Base-by-base conservation (phyloP, 1,140 invertebrate genomes). In the Eubasilissa regina region DNA sequence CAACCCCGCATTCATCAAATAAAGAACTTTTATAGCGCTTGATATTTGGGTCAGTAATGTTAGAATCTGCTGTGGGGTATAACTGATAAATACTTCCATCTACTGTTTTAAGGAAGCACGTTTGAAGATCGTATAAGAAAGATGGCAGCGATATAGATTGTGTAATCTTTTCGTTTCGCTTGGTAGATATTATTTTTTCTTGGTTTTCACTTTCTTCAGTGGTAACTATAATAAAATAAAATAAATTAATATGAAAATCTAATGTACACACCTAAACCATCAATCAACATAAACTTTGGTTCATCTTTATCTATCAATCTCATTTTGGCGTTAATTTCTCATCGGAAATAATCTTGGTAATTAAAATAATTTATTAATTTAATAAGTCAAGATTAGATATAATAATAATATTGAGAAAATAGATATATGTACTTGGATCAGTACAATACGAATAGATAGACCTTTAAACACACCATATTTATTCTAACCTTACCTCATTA, bases 31-130 rank as follows among this genome's bases (percentile, higher is more conserved):
- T 15, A 44, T 35, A 8, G 35, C 8, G 1, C 6, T 21, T 53
- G 6, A 73, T 73, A n/a, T 73, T 73, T 6, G 75, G 56, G 55
- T 77, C 64, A 9, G 79, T 73, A 6, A 77, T 10, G 17, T 80
- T 80, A 12, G 35, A 51, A n/a, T 56, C 1, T n/a, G 1, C 7
- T 62, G 21, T 1, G 0, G 79, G 79, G 47, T 47, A 77, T 0
- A 80, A 7, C 60, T 51, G n/a, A 25, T 25, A 80, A 62, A 62
- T 70, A 48, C 4, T 77, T 35, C 75, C 79, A 62, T 80, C 48
- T 3, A 64, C 55, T 1, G 47, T 17, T 35, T 48, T 73, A 4
- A 80, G 4, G 35, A 58, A 25, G 21, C 79, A 80, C 12, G 7
- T 45, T 13, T n/a, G 19, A 68, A 68, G 43, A 12, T 7, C 15